Evolutionary conservation across 2,113 vertebrate species (phyloP), one percentile per base, ranked within the genome.

Genomic region (Cnemophilus loriae): DNA sequence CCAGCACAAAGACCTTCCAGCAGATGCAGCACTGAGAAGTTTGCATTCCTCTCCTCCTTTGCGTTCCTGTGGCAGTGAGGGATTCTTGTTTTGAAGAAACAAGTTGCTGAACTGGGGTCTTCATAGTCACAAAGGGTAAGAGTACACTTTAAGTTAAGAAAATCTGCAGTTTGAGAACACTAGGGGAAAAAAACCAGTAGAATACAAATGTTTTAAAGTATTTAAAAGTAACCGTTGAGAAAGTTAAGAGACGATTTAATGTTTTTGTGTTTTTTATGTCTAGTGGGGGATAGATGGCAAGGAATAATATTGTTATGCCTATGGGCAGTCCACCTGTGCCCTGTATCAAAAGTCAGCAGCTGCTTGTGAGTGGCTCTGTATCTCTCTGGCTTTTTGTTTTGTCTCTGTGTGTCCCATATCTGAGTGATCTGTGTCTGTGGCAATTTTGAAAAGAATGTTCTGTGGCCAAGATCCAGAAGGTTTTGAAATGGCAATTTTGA

Each of bases 381-480:
- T 19, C 2, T 18, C 30, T 61, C 22, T 39, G 42, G 23, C 10
- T 65, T 55, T 77, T 59, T 67, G 35, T 33, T 86, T 49, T 68
- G 30, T 64, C 35, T 90, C 63, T 49, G 32, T 84, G 71, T 73
- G 79, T 70, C 89, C 76, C 24, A 6, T 89, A 87, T 92, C 68
- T 70, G 59, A 77, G 7, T 56, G 52, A 94, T 96, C 83, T 92
- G 74, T 77, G 78, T 90, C 67, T 93, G 28, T 91, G 79, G 71
- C 60, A 96, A 75, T 93, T 95, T 93, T 88, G 92, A 80, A 94
- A 95, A 89, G 92, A 94, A 94, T 93, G 93, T 67, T 96, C 83
- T 78, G 41, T 95, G 95, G 92, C 82, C 28, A 44, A 74, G 88
- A 86, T 95, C 93, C 95, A 95, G 85, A 52, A 63, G 44, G 60